Base-by-base conservation (phyloP, 1,140 invertebrate species). In the Lepidurus packardi region DNA sequence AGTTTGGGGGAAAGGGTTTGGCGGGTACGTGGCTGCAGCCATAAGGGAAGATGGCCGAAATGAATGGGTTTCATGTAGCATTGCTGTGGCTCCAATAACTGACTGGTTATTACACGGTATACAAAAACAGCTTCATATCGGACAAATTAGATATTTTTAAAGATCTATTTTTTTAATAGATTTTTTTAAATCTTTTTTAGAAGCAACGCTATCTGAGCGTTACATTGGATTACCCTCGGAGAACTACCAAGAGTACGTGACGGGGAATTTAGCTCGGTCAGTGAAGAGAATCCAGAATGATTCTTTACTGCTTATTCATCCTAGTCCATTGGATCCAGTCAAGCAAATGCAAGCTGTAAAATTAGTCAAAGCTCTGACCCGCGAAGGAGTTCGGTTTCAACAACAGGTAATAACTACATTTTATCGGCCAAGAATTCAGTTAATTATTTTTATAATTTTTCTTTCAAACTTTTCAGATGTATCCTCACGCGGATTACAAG, bases 71-170 rank as follows among this genome's bases (percentile, higher is more conserved):
- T 65, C 24, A 8, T 78, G 77, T 43, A 73, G 77, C 4, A 78
- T 78, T 41, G 65, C 65, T 10, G 65, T 78, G 21, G 65, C 77
- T 11, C 77, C 77, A 41, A 74, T 65, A 16, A 74, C 43, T 11
- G 77, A 78, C 21, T 78, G 77, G 77, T 73, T 34, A 24, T 44
- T 34, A 73, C 65, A 78, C 53, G 77, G 77, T 78, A 78, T 10
- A 2, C 34, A 34, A 3, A 3, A 34, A 4, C 34, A 34, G 34
- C 34, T 34, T 34, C 34, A 34, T 34, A 47, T 47, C 45, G 45
- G 45, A 47, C 6, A 47, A 10, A 16, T 16, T 47, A 6, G 3
- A 47, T 47, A 34, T 47, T 11, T 11, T 47, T 11, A 47, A 47
- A 11, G 45, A 10, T 47, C 16, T 47, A 11, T 47, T 11, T 11